Conservation (phyloP, 2,888 invertebrate genomes). For the Polydrusus pterygomalis region DNA sequence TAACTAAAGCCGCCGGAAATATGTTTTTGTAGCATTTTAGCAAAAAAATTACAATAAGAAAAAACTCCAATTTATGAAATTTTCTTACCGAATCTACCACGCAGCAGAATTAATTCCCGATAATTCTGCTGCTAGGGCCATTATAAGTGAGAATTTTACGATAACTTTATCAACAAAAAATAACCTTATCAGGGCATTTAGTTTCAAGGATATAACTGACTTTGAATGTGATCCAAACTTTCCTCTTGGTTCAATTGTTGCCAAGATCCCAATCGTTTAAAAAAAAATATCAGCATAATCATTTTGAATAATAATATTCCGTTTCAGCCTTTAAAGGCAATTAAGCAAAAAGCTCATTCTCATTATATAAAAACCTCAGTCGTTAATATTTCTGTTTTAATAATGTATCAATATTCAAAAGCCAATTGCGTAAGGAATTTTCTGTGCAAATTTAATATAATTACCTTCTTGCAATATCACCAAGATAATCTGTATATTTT, state of each 20-base stretch:
- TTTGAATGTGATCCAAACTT: background rate
- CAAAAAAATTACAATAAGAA: no score
- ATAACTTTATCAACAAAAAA: no score
- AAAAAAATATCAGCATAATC: conserved; percentile 43
- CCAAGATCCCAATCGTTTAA: conserved; percentile 7
- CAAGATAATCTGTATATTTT: conserved; percentile 40
- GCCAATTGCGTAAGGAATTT: conserved; percentile 39
- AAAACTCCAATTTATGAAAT: no score
- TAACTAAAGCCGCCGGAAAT: no score
- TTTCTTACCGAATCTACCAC: no score
- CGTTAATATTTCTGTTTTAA: conserved; percentile 42
- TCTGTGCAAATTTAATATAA: conserved; percentile 46
- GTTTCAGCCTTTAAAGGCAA: conserved; percentile 47
- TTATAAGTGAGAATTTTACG: no score
- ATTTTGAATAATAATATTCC: conserved; percentile 45
- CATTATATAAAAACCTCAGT: conserved; percentile 43
- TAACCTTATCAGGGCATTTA: no score
- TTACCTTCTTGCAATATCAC: conserved; percentile 44
- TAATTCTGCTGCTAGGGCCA: no score
- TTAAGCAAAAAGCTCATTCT: conserved; percentile 46
- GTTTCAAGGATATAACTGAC: no score
- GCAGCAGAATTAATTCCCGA: no score
- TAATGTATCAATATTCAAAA: conserved; percentile 49
- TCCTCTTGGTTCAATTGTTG: no score
- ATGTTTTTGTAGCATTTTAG: no score